phyloP scores from a whole-genome alignment of 1,140 invertebrate genomes.

The Antheraea pernyi region DNA sequence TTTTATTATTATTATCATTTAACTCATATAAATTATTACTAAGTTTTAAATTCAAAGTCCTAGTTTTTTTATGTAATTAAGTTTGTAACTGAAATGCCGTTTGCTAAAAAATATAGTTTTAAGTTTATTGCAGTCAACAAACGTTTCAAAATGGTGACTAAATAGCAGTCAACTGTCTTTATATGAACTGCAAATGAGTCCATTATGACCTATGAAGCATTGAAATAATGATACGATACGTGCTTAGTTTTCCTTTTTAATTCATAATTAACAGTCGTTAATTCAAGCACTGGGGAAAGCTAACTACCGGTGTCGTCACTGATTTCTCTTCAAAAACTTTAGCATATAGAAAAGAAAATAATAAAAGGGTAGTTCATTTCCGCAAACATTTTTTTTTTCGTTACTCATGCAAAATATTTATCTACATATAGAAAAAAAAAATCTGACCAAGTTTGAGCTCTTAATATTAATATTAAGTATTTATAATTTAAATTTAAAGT shows the following conservation, averaged over 20 bases:
- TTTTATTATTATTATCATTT: background rate
- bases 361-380: too few species aligned
- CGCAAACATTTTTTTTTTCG: too few species aligned
- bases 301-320: background rate
- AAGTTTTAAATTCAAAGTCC: too few species aligned
- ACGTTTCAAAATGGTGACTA: background rate
- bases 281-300: constrained; percentile 7
- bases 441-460: too few species aligned
- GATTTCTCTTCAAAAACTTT: background rate
- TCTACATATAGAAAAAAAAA: too few species aligned
- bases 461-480: too few species aligned
- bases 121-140: background rate
- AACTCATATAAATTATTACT: too few species aligned
- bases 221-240: constrained; percentile 4
- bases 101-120: background rate
- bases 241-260: constrained; percentile 3
- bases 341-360: background rate
- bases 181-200: constrained; percentile 21
- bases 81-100: too few species aligned
- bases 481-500: too few species aligned
- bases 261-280: background rate
- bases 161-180: constrained; percentile 4
- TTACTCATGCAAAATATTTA: too few species aligned
- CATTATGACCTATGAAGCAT: constrained; percentile 27
- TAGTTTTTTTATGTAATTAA: too few species aligned